phyloP scores from a whole-genome alignment of 2,888 invertebrate species.

The Mesorhabditis spiculigera region DNA sequence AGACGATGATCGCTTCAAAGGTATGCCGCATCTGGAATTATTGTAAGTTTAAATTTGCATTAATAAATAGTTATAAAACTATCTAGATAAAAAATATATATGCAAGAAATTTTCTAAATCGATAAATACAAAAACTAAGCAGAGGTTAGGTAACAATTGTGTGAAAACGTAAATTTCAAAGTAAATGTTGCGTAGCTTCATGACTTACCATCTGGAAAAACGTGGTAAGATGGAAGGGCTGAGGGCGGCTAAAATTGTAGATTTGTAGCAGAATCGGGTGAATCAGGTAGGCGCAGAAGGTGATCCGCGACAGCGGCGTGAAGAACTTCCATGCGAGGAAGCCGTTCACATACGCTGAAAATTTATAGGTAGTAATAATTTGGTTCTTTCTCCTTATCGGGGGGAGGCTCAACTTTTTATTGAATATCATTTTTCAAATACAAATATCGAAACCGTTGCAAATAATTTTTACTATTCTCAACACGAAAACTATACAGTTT shows the following conservation, averaged over 20 bases:
- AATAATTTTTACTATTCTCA: no score
- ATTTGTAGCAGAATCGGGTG: slow-evolving; percentile 57
- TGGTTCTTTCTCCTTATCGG: no score
- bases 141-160: not conserved
- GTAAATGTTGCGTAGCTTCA: slow-evolving; percentile 6
- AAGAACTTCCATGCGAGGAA: slow-evolving; percentile 79
- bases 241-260: slow-evolving; percentile 53
- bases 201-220: slow-evolving; percentile 52
- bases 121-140: not conserved
- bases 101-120: no score
- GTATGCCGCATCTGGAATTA: slow-evolving; percentile 48
- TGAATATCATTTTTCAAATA: no score
- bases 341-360: slow-evolving; percentile 68
- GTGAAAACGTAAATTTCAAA: not conserved
- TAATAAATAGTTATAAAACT: no score
- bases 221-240: slow-evolving; percentile 57
- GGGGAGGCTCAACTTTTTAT: no score
- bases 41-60: no score
- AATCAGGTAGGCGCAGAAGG: slow-evolving; percentile 84
- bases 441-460: no score
- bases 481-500: no score
- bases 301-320: slow-evolving; percentile 82
- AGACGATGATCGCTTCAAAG: slow-evolving; percentile 45
- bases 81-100: no score
- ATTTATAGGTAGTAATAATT: no score